A percentile compares a stretch with the other conserved stretches of the same genome.
Conservation (phyloP, 2,797 vertebrate species). For the Mionectes olivaceus region DNA sequence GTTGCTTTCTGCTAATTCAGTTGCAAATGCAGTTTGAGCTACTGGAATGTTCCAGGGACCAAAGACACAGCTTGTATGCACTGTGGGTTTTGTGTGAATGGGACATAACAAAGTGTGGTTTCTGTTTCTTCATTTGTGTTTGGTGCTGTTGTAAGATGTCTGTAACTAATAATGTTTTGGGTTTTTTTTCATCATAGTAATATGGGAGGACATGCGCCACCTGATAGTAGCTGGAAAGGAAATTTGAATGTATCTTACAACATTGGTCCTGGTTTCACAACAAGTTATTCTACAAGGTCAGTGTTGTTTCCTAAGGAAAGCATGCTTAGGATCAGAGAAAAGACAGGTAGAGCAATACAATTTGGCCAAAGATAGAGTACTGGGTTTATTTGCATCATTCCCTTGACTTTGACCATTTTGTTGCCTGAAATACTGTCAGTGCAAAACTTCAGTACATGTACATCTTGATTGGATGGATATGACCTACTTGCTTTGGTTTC, state of each 20-base stretch:
- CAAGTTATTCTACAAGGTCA: slow-evolving; percentile 82
- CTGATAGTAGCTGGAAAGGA: slow-evolving; percentile 89
- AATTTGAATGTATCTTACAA: slow-evolving; percentile 88
- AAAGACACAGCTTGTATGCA: not conserved
- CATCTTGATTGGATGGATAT: not conserved
- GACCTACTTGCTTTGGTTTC: not conserved
- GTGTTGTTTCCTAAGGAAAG: slow-evolving; percentile 28
- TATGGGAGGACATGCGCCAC: slow-evolving; percentile 87
- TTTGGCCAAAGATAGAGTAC: not conserved
- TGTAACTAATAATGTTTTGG: not conserved
- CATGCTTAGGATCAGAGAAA: not conserved
- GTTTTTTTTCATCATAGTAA: slow-evolving; percentile 78
- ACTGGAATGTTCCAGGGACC: not conserved
- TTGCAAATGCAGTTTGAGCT: not conserved
- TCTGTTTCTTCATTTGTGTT: not conserved
- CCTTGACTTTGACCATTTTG: not conserved
- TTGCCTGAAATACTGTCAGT: not conserved
- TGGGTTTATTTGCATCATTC: not conserved
- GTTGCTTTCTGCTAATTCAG: not conserved
- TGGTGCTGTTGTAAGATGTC: not conserved
- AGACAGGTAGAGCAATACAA: not conserved
- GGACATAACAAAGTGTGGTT: not conserved
- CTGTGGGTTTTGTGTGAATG: not conserved
- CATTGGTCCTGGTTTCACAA: slow-evolving; percentile 88
- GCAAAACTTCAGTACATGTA: not conserved